These are phyloP conservation scores for Drosophila asahinai DNA, from an alignment of 1,140 invertebrate species.

Conservation along the genomic window DNA sequence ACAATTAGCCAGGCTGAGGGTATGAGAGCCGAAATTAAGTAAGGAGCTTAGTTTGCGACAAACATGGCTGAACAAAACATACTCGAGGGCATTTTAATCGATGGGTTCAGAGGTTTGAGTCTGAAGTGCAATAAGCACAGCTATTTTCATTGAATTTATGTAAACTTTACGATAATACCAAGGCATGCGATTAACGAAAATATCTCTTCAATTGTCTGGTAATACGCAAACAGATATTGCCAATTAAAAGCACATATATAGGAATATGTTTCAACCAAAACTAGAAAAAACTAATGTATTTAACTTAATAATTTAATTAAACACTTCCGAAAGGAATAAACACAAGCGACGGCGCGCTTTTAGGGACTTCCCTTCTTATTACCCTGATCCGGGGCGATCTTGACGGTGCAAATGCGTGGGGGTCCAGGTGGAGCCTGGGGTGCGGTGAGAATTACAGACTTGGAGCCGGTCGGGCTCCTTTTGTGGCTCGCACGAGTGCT, in stretches of 20 bases:
- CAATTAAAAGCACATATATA: too few relatives aligned
- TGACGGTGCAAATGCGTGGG: conserved; percentile 9
- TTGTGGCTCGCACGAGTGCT: not conserved
- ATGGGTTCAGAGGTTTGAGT: not conserved
- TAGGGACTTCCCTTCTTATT: not conserved
- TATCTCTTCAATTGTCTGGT: too few relatives aligned
- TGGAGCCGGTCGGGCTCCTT: fast-evolving
- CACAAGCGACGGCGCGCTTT: not conserved
- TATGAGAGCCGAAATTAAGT: not conserved
- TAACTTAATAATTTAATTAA: not conserved
- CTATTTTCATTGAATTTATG: not conserved
- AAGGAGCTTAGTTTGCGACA: not conserved
- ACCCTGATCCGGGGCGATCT: too few relatives aligned
- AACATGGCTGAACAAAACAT: not conserved
- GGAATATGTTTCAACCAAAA: too few relatives aligned
- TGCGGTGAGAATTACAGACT: not conserved
- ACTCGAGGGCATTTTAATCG: not conserved
- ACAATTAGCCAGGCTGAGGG: conserved; percentile 8
- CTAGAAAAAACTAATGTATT: too few relatives aligned
- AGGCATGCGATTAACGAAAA: too few relatives aligned
- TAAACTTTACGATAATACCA: too few relatives aligned
- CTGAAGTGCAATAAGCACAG: too few relatives aligned
- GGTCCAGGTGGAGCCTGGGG: too few relatives aligned
- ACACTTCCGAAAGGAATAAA: not conserved
- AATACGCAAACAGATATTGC: too few relatives aligned